Evolutionary conservation across 2,113 vertebrate species (phyloP).

Genomic region (Saguinus imperator): DNA sequence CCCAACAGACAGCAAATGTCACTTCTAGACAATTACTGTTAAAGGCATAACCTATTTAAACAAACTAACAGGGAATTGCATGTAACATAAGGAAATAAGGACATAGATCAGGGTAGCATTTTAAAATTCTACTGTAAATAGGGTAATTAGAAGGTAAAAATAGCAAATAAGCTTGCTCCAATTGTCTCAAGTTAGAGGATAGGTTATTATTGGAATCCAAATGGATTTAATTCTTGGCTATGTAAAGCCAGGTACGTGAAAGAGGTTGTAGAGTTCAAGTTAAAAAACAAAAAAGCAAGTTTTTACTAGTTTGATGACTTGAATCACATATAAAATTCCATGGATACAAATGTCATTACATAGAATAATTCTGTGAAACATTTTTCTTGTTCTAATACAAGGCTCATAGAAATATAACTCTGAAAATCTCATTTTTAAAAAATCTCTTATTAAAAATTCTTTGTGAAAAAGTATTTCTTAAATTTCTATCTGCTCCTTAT

Average conservation of each 20-base stretch:
- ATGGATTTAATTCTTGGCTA: not conserved
- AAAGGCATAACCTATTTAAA: constrained; percentile 45
- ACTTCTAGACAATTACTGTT: constrained; percentile 13
- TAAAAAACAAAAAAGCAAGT: not conserved
- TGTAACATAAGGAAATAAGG: constrained; percentile 30
- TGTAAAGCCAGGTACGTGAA: not conserved
- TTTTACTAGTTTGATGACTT: not conserved
- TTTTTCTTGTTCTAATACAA: not conserved
- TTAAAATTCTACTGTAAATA: constrained; percentile 50
- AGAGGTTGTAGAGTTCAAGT: not conserved
- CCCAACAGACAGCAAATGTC: not conserved
- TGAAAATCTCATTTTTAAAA: not conserved
- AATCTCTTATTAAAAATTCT: not conserved
- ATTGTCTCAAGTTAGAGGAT: not conserved
- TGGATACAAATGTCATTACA: not conserved
- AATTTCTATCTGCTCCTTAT: not conserved
- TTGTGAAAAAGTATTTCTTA: not conserved
- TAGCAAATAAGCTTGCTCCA: constrained; percentile 29
- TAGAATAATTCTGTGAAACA: not conserved
- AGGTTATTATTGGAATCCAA: constrained; percentile 29
- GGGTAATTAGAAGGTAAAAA: constrained; percentile 60
- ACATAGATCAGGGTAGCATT: not conserved
- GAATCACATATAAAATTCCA: not conserved
- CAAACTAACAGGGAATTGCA: not conserved
- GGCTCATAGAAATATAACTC: not conserved